These are phyloP conservation scores for Mercenaria mercenaria DNA, from an alignment of 1,140 invertebrate species.

Conservation along the genomic window DNA sequence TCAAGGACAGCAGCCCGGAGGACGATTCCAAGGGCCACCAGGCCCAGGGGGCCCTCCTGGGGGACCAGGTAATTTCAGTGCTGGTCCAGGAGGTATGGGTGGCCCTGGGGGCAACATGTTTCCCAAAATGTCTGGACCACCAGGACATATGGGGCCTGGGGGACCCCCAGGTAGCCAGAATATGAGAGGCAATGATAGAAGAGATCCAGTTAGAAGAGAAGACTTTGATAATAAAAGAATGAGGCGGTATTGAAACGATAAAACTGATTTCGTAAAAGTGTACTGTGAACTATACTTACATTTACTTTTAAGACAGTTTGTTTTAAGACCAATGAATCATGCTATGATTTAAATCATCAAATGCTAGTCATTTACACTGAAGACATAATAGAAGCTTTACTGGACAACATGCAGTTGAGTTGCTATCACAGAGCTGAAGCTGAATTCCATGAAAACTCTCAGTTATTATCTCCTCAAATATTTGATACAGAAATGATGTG, in stretches of 20 bases:
- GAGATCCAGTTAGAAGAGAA: constrained; percentile 1
- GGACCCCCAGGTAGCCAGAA: neutral
- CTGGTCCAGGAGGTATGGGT: constrained; percentile 31
- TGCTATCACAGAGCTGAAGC: no score
- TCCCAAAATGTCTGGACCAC: constrained; percentile 18
- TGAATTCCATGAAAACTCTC: no score
- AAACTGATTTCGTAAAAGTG: neutral
- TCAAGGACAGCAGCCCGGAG: constrained; percentile 14
- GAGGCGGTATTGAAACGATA: neutral
- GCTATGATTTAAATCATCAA: neutral
- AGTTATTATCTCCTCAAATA: no score
- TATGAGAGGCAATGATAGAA: neutral
- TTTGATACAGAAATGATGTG: no score
- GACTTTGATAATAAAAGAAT: constrained; percentile 47
- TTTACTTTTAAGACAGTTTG: neutral
- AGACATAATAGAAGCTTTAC: no score
- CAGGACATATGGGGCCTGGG: neutral
- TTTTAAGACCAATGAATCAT: neutral
- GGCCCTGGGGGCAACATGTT: constrained; percentile 42
- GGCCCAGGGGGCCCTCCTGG: neutral
- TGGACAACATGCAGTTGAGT: no score
- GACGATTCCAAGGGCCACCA: constrained; percentile 28
- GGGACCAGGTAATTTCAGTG: constrained; percentile 10
- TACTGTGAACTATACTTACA: neutral
- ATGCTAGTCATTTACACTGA: neutral